These are phyloP conservation scores for Melipona quadrifasciata DNA, from an alignment of 1,140 invertebrate species.

Conservation along the genomic window DNA sequence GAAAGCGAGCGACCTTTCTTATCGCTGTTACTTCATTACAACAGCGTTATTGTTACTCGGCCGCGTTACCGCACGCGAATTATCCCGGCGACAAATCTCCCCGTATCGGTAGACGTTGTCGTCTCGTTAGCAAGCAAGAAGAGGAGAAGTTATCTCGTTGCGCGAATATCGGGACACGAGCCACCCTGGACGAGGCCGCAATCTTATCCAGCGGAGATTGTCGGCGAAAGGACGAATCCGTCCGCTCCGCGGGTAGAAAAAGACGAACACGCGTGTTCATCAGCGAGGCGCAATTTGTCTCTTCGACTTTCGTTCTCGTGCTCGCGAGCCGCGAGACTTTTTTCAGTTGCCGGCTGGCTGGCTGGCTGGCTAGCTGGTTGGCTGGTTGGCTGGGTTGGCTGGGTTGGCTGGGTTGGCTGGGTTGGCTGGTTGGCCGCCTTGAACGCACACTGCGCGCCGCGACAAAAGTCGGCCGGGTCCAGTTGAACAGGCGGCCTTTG, in stretches of 20 bases:
- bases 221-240: not conserved
- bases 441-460: constrained; percentile 8
- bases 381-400: no score
- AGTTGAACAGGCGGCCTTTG: constrained; percentile 57
- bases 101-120: not conserved
- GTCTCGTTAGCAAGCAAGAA: not conserved
- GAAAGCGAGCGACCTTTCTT: not conserved
- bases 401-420: no score
- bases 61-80: not conserved
- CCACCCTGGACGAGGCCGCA: not conserved
- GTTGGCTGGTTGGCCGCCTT: constrained; percentile 5
- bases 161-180: not conserved
- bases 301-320: constrained; percentile 39
- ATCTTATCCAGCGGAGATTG: not conserved
- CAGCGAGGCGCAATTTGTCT: constrained; percentile 24
- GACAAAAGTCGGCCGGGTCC: constrained; percentile 62
- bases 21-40: not conserved
- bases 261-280: constrained; percentile 14
- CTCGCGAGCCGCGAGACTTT: constrained; percentile 11
- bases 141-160: not conserved
- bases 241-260: not conserved
- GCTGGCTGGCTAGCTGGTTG: no score
- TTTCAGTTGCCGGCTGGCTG: constrained; percentile 11
- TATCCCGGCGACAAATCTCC: not conserved
- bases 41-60: not conserved